Evolutionary conservation across 2,113 vertebrate species (phyloP).

Genomic region (Barnardius zonarius): DNA sequence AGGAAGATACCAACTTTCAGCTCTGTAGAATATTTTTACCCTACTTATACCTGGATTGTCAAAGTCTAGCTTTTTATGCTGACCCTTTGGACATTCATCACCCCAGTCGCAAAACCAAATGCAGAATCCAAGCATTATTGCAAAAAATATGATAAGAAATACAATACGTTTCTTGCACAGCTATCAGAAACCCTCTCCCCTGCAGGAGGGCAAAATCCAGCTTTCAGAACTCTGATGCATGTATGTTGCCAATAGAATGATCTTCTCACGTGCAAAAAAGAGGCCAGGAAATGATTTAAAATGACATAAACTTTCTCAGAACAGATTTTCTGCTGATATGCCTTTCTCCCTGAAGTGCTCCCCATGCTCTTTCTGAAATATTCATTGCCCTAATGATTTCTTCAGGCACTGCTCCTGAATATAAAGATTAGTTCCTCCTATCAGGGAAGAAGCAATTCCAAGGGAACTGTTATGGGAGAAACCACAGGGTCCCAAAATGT

Average conservation of each 20-base stretch:
- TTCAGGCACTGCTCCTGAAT: slow-evolving; percentile 55
- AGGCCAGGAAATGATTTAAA: slow-evolving; percentile 60
- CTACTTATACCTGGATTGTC: neutral
- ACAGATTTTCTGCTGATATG: slow-evolving; percentile 61
- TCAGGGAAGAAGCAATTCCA: slow-evolving; percentile 29
- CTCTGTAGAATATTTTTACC: neutral
- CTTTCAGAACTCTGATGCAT: slow-evolving; percentile 25
- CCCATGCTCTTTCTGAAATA: slow-evolving; percentile 62
- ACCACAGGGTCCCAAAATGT: neutral
- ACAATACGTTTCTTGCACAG: neutral
- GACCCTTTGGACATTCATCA: neutral
- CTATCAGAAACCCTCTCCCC: neutral
- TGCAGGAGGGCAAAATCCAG: neutral
- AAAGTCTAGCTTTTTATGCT: neutral
- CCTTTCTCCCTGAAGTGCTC: slow-evolving; percentile 48
- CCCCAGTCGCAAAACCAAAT: neutral
- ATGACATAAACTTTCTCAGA: slow-evolving; percentile 57
- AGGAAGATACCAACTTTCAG: neutral
- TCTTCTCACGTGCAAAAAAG: slow-evolving; percentile 24
- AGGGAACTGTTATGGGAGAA: slow-evolving; percentile 6
- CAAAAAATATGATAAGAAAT: neutral
- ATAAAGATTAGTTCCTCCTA: slow-evolving; percentile 62
- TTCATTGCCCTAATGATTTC: slow-evolving; percentile 69
- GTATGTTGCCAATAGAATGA: slow-evolving; percentile 26
- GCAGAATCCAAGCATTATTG: neutral